Evolutionary conservation across 2,797 vertebrate genomes (phyloP), one percentile per base, ranked within the genome.

Genomic region (Spatula versicolor): DNA sequence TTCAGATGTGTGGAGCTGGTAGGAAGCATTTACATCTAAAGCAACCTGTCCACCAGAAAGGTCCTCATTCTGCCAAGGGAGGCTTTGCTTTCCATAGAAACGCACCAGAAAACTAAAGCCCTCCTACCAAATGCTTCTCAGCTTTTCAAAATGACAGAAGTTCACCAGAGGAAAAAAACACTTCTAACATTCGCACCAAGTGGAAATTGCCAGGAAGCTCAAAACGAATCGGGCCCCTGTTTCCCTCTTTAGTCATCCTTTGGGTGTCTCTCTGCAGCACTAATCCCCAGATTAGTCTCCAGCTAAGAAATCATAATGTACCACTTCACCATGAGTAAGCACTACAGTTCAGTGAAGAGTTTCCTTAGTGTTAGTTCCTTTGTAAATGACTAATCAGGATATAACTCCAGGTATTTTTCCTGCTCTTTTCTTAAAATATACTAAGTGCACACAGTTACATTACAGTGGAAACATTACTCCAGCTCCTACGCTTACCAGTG

Each of bases 321-420:
- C 66, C 46, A 92, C 35, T 52, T 71, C 52, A 56, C n/a, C 43
- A 25, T 82, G 90, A 95, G 86, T 91, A 92, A 95, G 83, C 75
- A 71, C 12, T 33, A 54, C 2, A 85, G 43, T 13, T 43, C 39
- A 84, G 31, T 21, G 77, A 86, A 81, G 92, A 63, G 39, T 37
- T 82, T 33, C 88, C 67, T 60, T 45, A 43, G 14, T 13, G 18
- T 90, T 86, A 69, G 50, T 45, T 83, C 62, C 69, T 73, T 30
- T 46, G 58, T 45, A 43, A 22, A 30, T 87, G 92, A 95, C 86
- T 89, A 87, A 91, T 35, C 86, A 77, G 86, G 72, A 86, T 74
- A 46, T 37, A 95, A 92, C 64, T 77, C 56, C n/a, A 89, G 39
- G 52, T 78, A 88, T 56, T 86, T 88, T 84, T 92, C 68, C 80